Conservation (phyloP, 2,797 vertebrate genomes). For the Lindbergichthys nudifrons region DNA sequence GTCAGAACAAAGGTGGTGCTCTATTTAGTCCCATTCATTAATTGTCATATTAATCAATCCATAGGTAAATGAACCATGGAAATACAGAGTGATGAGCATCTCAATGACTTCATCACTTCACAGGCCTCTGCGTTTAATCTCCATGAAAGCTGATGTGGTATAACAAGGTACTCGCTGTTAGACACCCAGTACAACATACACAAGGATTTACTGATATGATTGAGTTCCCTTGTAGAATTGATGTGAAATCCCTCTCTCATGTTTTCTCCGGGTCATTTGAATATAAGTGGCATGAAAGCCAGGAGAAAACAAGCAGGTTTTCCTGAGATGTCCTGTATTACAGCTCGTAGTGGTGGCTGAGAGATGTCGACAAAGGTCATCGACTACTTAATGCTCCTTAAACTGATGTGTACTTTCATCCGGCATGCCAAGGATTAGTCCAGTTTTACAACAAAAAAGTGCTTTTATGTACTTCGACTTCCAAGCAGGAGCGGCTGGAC, state of each 20-base stretch:
- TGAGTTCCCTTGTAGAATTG: background rate
- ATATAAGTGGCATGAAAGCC: background rate
- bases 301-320: background rate
- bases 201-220: background rate
- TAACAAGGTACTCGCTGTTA: constrained; percentile 2
- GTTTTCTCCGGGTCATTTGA: constrained; percentile 8
- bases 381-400: constrained; percentile 25
- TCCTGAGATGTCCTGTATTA: background rate
- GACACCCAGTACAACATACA: background rate
- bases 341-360: background rate
- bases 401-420: constrained; percentile 10
- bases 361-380: constrained; percentile 25
- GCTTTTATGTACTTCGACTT: constrained; percentile 17
- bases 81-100: constrained; percentile 57
- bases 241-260: background rate
- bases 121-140: constrained; percentile 33
- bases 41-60: constrained; percentile 51
- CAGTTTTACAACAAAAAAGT: constrained; percentile 2
- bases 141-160: constrained; percentile 8
- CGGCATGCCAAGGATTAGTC: constrained; percentile 7
- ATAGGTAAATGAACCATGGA: constrained; percentile 54
- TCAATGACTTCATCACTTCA: constrained; percentile 42
- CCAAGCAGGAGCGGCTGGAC: background rate
- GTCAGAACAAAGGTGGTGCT: constrained; percentile 29
- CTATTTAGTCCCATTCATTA: constrained; percentile 45